Base-by-base conservation (phyloP, 2,888 invertebrate genomes). In the Furcula furcula region DNA sequence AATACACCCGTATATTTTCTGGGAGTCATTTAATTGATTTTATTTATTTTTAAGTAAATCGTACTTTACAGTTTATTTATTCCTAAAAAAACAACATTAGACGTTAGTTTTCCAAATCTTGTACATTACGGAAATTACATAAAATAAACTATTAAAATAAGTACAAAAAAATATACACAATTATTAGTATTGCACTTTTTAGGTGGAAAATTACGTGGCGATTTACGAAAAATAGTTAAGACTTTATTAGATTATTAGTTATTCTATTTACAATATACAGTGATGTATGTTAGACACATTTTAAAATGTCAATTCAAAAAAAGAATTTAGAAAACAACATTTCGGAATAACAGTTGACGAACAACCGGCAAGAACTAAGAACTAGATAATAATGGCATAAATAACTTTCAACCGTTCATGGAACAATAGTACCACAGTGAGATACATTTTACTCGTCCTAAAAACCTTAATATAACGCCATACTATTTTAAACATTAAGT, bases 321-420 rank as follows among this genome's bases (percentile, higher is more conserved):
- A 33, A n/a, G n/a, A n/a, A n/a, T n/a, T n/a, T n/a, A n/a, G n/a
- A n/a, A 48, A 33, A 26, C 20, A 14, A 16, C 37, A 13, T 19
- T 40, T 43, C 31, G 29, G 36, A 51, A 39, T 29, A 29, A 16
- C 37, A 68, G 65, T 65, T 64, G 68, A 36, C 18, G 22, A 23
- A 26, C 65, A 66, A 64, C 68, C 56, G 68, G 70, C 68, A 69
- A 69, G 68, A 70, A 29, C 43, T 55, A 60, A 55, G 42, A 42
- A 54, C 54, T 65, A 64, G 43, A 38, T 43, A n/a, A 47, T 58
- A 69, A 65, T 70, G 68, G 70, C 70, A 70, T 60, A 46, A 31
- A 30, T 36, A 45, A 43, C 42, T 42, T 47, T 47, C 40, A 39
- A 55, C 43, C 33, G 44, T 33, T 36, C 36, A 41, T 40, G 34